A percentile compares a stretch with the other conserved stretches of the same genome.
Evolutionary conservation across 2,888 invertebrate genomes (phyloP).

Genomic region (Oscheius myriophilus): DNA sequence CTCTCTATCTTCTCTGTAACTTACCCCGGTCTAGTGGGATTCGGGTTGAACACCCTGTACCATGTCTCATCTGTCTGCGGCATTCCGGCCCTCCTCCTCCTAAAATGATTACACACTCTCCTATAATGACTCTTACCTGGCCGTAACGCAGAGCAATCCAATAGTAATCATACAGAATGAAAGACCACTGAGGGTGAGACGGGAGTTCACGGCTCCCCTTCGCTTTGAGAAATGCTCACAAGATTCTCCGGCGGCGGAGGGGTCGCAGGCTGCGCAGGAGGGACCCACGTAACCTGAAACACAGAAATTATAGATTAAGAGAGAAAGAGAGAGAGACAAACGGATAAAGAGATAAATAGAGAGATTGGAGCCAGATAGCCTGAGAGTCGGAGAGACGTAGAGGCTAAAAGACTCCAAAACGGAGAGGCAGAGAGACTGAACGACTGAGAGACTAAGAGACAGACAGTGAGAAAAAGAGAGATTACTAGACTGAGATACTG

Average conservation of each 20-base stretch:
- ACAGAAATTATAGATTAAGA: neutral
- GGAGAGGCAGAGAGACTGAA: no score
- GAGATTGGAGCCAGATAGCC: no score
- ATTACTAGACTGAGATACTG: no score
- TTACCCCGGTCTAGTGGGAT: constrained; percentile 14
- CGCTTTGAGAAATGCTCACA: constrained; percentile 10
- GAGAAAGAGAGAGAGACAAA: neutral
- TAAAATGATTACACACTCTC: constrained; percentile 3
- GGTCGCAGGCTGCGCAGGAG: constrained; percentile 45
- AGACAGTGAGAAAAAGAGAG: no score
- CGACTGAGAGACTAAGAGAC: no score
- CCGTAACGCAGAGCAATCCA: constrained; percentile 55
- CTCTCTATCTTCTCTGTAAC: neutral
- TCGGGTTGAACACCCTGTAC: constrained; percentile 53
- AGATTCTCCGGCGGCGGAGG: constrained; percentile 4
- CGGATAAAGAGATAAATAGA: no score
- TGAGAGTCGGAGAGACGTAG: neutral
- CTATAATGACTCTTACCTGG: constrained; percentile 29
- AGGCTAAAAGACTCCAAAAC: no score
- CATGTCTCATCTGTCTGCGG: constrained; percentile 45
- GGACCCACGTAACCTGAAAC: constrained; percentile 43
- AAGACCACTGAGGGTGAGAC: constrained; percentile 55
- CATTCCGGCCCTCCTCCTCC: constrained; percentile 38
- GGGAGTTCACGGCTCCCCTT: constrained; percentile 49
- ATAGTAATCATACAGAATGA: constrained; percentile 61